These are phyloP conservation scores for Leiothrix lutea DNA, from an alignment of 2,113 vertebrate species.

Conservation along the genomic window DNA sequence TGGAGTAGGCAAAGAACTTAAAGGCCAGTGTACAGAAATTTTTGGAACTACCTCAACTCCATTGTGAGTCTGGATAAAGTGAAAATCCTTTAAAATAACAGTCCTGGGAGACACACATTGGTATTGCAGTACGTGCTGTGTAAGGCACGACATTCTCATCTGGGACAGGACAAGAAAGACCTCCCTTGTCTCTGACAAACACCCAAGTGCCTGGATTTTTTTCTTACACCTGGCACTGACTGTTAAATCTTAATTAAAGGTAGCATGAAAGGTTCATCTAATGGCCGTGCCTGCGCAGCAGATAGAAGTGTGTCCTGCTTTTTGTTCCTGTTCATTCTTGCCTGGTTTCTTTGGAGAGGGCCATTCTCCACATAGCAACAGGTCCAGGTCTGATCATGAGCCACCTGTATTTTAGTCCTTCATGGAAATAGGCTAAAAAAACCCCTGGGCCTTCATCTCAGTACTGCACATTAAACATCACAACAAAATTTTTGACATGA, in stretches of 20 bases:
- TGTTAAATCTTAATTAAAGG: neutral
- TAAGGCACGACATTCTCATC: neutral
- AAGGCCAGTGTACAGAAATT: neutral
- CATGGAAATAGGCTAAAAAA: neutral
- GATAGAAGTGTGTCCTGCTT: neutral
- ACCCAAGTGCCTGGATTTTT: neutral
- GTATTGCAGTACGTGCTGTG: accelerated
- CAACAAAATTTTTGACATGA: neutral
- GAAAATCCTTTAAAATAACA: neutral
- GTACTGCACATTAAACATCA: neutral
- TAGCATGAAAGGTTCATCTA: neutral
- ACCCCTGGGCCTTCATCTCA: neutral
- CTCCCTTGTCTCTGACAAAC: neutral
- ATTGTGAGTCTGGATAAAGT: neutral
- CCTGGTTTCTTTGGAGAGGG: neutral
- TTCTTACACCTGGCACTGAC: neutral
- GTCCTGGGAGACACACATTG: neutral
- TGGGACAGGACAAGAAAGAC: neutral
- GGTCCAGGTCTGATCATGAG: neutral
- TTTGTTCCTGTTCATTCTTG: neutral
- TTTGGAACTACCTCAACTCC: neutral
- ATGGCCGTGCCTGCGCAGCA: neutral
- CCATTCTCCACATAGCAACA: neutral
- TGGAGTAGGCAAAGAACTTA: neutral
- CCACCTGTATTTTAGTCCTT: neutral